phyloP scores from a whole-genome alignment of 2,113 vertebrate species.

The Sceloporus undulatus region DNA sequence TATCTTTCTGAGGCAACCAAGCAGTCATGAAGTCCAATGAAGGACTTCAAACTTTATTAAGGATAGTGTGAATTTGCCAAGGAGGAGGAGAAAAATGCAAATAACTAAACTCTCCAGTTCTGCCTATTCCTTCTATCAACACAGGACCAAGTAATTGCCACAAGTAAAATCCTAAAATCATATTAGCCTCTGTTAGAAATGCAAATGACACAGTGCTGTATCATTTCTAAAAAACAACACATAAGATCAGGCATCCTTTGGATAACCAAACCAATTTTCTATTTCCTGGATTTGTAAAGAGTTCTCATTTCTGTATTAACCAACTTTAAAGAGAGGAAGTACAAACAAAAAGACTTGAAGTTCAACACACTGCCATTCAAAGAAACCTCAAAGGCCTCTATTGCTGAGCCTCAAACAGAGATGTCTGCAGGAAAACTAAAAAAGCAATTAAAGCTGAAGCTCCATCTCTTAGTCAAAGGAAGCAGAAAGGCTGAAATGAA shows the following conservation, averaged over 20 bases:
- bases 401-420: constrained; percentile 1
- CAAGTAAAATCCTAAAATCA: not conserved
- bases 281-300: constrained; percentile 30
- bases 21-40: not conserved
- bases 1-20: not conserved
- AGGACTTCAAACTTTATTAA: not conserved
- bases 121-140: not conserved
- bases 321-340: constrained; percentile 13
- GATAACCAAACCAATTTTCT: constrained; percentile 1
- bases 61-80: not conserved
- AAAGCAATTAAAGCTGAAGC: constrained; percentile 44
- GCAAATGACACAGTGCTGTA: not conserved
- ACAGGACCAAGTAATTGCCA: not conserved
- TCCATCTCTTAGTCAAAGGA: constrained; percentile 1
- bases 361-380: not conserved
- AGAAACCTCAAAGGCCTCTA: constrained; percentile 32
- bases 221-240: not conserved
- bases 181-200: not conserved
- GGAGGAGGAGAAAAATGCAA: not conserved
- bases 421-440: constrained; percentile 23
- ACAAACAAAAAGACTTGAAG: constrained; percentile 29
- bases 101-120: not conserved
- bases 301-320: constrained; percentile 3
- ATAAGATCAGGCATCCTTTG: not conserved
- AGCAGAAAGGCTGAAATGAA: not conserved